These are phyloP conservation scores for Apostichopus japonicus DNA, from an alignment of 35 echinoderm and acorn worm species.

Conservation along the genomic window DNA sequence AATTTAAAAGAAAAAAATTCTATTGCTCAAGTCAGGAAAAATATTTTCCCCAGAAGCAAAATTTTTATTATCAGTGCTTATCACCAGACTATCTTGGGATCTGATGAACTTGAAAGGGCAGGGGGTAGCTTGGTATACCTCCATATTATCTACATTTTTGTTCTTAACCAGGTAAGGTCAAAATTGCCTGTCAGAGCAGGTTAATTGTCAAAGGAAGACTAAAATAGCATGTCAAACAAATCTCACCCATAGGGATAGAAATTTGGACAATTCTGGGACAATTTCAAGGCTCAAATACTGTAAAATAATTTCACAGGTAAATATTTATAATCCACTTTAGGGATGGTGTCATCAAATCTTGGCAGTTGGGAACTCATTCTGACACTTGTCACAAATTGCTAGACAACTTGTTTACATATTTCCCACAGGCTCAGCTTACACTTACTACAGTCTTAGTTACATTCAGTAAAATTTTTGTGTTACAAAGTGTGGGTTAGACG, in stretches of 20 bases:
- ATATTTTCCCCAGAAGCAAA: not conserved
- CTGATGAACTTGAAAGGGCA: not conserved
- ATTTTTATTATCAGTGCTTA: not conserved
- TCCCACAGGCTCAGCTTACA: too few species aligned
- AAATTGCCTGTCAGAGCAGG: not conserved
- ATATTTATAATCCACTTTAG: not conserved
- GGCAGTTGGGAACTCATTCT: too few species aligned
- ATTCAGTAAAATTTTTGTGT: too few species aligned
- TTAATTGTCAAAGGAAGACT: not conserved
- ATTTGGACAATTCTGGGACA: too few species aligned
- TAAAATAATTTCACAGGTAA: not conserved
- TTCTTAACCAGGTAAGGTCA: not conserved
- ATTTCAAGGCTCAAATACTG: too few species aligned
- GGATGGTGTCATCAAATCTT: too few species aligned
- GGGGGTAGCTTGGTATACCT: not conserved
- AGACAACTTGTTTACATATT: too few species aligned
- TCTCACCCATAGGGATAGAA: too few species aligned
- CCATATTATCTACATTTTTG: not conserved
- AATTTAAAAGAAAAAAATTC: too few species aligned
- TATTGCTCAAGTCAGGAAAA: not conserved
- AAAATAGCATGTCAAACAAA: not conserved
- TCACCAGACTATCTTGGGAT: not conserved
- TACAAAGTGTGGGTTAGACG: too few species aligned
- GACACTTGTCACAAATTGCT: too few species aligned
- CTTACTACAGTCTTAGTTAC: too few species aligned